Base-by-base conservation (phyloP, 2,888 invertebrate genomes). In the Epinotia ramella region DNA sequence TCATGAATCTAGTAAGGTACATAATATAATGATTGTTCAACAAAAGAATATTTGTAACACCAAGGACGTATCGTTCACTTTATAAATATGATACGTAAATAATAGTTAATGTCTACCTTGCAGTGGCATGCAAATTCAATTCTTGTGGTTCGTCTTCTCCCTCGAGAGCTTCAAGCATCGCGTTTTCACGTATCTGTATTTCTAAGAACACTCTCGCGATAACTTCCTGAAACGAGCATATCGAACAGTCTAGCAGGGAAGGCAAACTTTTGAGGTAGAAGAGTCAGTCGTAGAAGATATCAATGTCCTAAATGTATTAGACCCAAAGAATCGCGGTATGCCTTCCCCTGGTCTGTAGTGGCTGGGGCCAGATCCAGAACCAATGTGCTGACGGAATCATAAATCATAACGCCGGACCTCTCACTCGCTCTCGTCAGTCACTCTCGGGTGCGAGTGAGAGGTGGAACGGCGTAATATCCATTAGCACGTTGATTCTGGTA, bases 161-260 rank as follows among this genome's bases (percentile, higher is more conserved):
- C 5, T 80, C 77, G 28, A 82, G 79, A 53, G 78, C 81, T 78
- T 81, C 78, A 20, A 86, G 60, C 24, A 79, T 76, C 57, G 83
- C 84, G 13, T 87, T 65, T 16, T 76, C 79, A 79, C 82, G 84
- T 7, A 86, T 77, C 60, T 89, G 82, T 40, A 84, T 79, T 80
- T 88, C 87, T 65, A 86, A 73, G 78, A 85, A 88, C 6, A 91
- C 86, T 73, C 82, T 87, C 64, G 86, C 83, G 12, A 91, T 70
- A 3, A 92, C 78, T 53, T 46, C 76, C 91, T 91, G 67, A 69
- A 82, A 33, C 9, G 20, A 59, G 9, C 24, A 6, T 49, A 62
- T n/a, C 18, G 2, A 28, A 53, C 5, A 53, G 6, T 53, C n/a
- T 53, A 53, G n/a, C 53, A 49, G 6, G 13, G 49, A 16, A n/a